A percentile compares a stretch with the other conserved stretches of the same genome.
Conservation (phyloP, 2,888 invertebrate genomes). For the Chromoteleia sp. region DNA sequence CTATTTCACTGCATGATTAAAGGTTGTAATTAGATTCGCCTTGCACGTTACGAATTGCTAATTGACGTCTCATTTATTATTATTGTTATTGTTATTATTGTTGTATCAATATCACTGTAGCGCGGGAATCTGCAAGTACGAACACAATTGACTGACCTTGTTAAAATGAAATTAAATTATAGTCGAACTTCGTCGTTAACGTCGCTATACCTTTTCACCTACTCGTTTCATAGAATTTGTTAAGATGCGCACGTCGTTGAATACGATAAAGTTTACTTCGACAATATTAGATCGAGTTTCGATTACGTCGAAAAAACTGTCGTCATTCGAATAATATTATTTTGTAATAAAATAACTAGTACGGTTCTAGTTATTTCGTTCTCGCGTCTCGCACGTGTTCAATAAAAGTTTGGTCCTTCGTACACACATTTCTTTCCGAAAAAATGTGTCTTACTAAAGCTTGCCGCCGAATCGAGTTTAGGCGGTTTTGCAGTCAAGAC, state of each 20-base stretch:
- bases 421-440: slow-evolving; percentile 47
- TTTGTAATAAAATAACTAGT: slow-evolving; percentile 19
- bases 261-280: too few species aligned
- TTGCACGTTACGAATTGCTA: slow-evolving; percentile 27
- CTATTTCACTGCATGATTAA: slow-evolving; percentile 38
- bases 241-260: too few species aligned
- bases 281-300: too few species aligned
- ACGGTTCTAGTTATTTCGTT: slow-evolving; percentile 15
- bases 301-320: neutral
- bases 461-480: slow-evolving; percentile 57
- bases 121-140: neutral
- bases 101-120: neutral
- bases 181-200: too few species aligned
- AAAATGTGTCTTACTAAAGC: slow-evolving; percentile 55
- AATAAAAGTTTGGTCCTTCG: slow-evolving; percentile 39
- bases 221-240: too few species aligned
- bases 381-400: slow-evolving; percentile 50
- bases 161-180: too few species aligned
- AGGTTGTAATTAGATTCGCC: slow-evolving; percentile 43
- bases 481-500: slow-evolving; percentile 67
- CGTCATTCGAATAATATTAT: slow-evolving; percentile 3
- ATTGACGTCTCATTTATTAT: slow-evolving; percentile 23
- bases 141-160: too few species aligned
- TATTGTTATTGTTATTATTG: too few species aligned
- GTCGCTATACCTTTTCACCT: too few species aligned